phyloP scores from a whole-genome alignment of 2,113 vertebrate genomes.

The Pithys albifrons region DNA sequence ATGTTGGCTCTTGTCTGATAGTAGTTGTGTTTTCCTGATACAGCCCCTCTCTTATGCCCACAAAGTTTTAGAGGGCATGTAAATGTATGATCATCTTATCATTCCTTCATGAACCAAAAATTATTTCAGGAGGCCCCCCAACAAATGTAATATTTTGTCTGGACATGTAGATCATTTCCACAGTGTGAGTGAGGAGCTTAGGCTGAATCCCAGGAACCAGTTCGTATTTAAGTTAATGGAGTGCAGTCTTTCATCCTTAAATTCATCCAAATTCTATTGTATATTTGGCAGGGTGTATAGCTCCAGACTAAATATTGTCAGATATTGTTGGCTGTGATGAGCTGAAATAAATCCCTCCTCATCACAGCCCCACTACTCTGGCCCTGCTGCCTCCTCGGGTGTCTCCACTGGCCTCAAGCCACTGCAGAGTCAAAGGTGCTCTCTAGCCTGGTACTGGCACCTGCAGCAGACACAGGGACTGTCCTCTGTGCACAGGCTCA shows the following conservation, averaged over 20 bases:
- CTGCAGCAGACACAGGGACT: neutral
- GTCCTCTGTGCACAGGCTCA: neutral
- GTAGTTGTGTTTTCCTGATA: neutral
- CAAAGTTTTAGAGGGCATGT: neutral
- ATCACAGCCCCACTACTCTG: neutral
- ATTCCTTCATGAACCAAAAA: neutral
- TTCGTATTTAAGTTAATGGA: neutral
- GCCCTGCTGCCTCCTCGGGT: neutral
- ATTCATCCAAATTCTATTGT: neutral
- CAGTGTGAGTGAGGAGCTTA: neutral
- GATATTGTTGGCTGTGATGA: neutral
- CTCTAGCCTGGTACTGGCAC: neutral
- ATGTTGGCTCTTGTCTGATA: neutral
- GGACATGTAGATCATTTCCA: neutral
- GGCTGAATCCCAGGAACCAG: neutral
- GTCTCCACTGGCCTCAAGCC: neutral
- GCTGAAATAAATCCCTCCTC: neutral
- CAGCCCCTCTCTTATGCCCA: neutral
- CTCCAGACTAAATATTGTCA: neutral
- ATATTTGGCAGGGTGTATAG: neutral
- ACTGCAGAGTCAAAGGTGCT: neutral
- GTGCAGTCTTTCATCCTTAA: neutral
- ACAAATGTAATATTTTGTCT: neutral
- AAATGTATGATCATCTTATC: neutral
- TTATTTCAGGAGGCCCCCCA: neutral